Base-by-base conservation (phyloP, 2,797 vertebrate genomes). In the Mus minutoides region DNA sequence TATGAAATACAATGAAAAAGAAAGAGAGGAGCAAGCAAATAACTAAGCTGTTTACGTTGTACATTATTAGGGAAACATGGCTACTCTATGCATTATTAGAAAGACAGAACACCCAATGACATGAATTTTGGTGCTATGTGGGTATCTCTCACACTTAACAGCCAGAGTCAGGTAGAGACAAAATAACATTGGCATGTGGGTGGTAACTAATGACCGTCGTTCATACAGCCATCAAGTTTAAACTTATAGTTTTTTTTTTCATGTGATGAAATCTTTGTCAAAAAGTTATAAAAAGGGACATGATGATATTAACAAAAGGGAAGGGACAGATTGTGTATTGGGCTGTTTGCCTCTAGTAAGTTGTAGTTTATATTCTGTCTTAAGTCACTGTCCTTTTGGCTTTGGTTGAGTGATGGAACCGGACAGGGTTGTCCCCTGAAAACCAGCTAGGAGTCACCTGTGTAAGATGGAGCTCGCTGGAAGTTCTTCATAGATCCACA, bases 281-380 rank as follows among this genome's bases (percentile, higher is more conserved):
- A 67, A 83, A 88, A 49, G 19, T 95, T 95, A 52, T 52, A 92
- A 80, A 93, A 64, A 58, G 80, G 82, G 80, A 94, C 78, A 92
- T 29, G 10, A 49, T 46, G 90, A 58, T 29, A 77, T 69, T 86
- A 54, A 86, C 90, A n/a, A 93, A 84, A 91, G 62, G n/a, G n/a
- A 34, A 71, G 43, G 82, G 49, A 76, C 29, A 78, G 93, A 76
- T 26, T 86, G 31, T 67, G 34, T 92, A 83, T 26, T 26, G 40
- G 86, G 11, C 14, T 60, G 58, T 92, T 90, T 88, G 79, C 56
- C 40, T 37, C 46, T 84, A 94, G 58, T 21, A n/a, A 86, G 37
- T 52, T 91, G 14, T 78, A 87, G 77, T 91, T 78, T 43, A 34
- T 37, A 29, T 43, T 92, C 29, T 67, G 37, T 58, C 64, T 94